Evolutionary conservation across 2,888 invertebrate species (phyloP).

Genomic region (Cataglyphis albicans): DNA sequence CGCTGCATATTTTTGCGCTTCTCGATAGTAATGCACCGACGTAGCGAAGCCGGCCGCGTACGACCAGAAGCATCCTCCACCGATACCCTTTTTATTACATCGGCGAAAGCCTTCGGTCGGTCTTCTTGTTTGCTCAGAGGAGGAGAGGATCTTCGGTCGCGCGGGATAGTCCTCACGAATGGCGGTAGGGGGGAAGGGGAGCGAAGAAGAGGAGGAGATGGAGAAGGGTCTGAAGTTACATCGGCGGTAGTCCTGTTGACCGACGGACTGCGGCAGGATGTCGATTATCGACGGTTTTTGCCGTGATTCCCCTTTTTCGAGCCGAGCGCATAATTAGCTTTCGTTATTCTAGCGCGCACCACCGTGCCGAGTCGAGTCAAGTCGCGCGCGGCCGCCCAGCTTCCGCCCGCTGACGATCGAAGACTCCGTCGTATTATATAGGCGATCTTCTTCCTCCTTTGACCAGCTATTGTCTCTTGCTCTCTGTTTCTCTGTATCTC

Average conservation of each 20-base stretch:
- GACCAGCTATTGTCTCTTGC: conserved; percentile 24
- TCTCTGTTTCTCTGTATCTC: conserved; percentile 9
- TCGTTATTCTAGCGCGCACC: conserved; percentile 83
- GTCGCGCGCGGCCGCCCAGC: conserved; percentile 61
- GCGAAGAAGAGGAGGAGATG: conserved; percentile 27
- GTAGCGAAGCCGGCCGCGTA: conserved; percentile 63
- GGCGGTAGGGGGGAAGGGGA: conserved; percentile 41
- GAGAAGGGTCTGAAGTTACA: conserved; percentile 69
- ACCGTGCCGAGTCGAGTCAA: conserved; percentile 58
- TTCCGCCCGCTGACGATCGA: conserved; percentile 74
- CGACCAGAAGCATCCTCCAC: conserved; percentile 71
- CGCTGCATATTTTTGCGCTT: conserved; percentile 50
- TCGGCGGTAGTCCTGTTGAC: conserved; percentile 72
- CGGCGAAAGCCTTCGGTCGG: conserved; percentile 62
- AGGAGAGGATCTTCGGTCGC: conserved; percentile 63
- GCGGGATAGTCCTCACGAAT: conserved; percentile 56
- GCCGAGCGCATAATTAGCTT: conserved; percentile 84
- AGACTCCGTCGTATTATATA: conserved; percentile 50
- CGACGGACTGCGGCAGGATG: conserved; percentile 82
- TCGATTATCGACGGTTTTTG: conserved; percentile 85
- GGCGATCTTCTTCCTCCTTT: conserved; percentile 45
- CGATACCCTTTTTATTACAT: conserved; percentile 67
- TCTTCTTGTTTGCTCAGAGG: conserved; percentile 74
- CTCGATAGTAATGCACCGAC: conserved; percentile 59
- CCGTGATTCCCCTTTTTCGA: conserved; percentile 77